Base-by-base conservation (phyloP, 2,113 vertebrate genomes). In the Camelus bactrianus region DNA sequence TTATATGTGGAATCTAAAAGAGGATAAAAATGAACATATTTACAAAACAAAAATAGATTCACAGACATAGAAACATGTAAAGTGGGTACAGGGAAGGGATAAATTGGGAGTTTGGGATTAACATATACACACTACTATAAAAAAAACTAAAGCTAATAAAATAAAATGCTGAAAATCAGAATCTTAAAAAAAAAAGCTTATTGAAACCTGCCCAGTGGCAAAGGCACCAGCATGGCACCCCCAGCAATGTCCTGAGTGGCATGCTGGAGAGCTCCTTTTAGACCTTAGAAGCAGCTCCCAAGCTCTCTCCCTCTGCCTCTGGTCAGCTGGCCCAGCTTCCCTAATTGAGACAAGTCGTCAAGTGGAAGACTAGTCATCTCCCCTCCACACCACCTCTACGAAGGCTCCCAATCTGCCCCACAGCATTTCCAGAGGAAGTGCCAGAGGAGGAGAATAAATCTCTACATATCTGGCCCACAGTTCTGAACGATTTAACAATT, bases 401-500 rank as follows among this genome's bases (percentile, higher is more conserved):
- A 77, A 62, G n/a, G 0, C 24, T 38, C n/a, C 38, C 9, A 3
- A 24, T 3, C 0, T 58, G 19, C 16, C 28, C 50, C 3, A 4
- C 11, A 8, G 32, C 79, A 19, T 52, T 73, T 67, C 72, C 75
- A 22, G 14, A 42, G 93, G 60, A 92, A 87, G 56, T 17, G 8
- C 46, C 30, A 12, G 46, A 54, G 22, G 48, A 82, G 52, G 75
- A 42, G 48, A 92, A 48, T 20, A 48, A 87, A 64, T 20, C 93
- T 73, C 77, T 35, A 42, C 48, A 56, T 58, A 42, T 35, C 13
- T 62, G 52, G 70, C 32, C 93, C 80, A 38, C 0, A 1, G 83
- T 90, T 97, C 93, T 67, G 48, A 76, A 42, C 72, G 60, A 26
- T 32, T 76, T 13, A 94, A 30, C 70, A 70, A 30, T 5, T 46